Base-by-base conservation (phyloP, 92 coral and sea anemone genomes). In the Bergia sp. region DNA sequence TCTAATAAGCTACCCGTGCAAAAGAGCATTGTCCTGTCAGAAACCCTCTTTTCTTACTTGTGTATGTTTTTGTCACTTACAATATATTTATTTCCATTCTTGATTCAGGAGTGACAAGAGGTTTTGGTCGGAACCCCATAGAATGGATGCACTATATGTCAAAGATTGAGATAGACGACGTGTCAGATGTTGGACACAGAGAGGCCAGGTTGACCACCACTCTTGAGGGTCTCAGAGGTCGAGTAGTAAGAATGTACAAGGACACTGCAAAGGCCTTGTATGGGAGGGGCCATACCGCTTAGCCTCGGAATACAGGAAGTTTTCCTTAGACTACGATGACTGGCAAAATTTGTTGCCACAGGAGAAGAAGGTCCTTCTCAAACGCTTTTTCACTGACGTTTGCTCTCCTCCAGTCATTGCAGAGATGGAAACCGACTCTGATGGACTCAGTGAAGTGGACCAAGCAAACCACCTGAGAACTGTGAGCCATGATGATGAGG, bases 251-350 rank as follows among this genome's bases (percentile, higher is more conserved):
- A 37, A 74, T 89, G 49, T 89, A 89, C 77, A 49, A 73, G 20
- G 92, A 87, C 65, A 82, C 92, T 81, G 81, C 76, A 47, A 90
- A 90, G 80, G 92, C 92, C 21, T 49, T 90, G 38, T 90, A 90
- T 85, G 92, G 92, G 90, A 90, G 78, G 92, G 92, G 72, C 86
- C 92, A 53, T 90, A 90, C 86, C 73, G 86, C 39, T 53, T 90
- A 20, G 82, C 74, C 66, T 1, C 40, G 37, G 40, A 40, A 12
- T 86, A 79, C 90, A 37, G 44, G 69, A 79, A 80, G 82, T 86
- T 65, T 66, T 42, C 53, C 55, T 20, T 79, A 21, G 74, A 47
- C 21, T 86, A 90, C 79, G 87, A 86, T 73, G 81, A 75, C 57
- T 90, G 90, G 92, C 87, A 72, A 77, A 83, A 78, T 29, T 29